Base-by-base conservation (phyloP, 2,113 vertebrate species). In the Platycercus adscitus region DNA sequence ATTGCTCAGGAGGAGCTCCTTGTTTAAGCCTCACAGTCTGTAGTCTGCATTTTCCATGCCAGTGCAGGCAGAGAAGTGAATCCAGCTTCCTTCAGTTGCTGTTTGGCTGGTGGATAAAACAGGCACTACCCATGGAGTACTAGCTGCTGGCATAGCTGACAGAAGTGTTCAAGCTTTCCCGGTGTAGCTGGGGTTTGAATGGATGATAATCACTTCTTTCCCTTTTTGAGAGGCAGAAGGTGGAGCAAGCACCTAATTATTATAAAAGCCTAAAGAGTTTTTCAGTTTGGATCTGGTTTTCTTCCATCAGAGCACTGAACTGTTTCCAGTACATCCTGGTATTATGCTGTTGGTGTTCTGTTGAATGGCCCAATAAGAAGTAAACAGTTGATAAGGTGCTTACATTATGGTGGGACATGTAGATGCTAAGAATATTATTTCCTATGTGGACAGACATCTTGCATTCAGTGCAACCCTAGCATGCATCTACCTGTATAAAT, bases 191-290 rank as follows among this genome's bases (percentile, higher is more conserved):
- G 31, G 61, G 65, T 84, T 95, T 47, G 66, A 39, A 33, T 94
- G 89, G 81, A 39, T 95, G 69, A 55, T 93, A 96, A 95, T 95
- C 94, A 66, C 41, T 91, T 82, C 84, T 94, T 81, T 89, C 49
- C 52, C 56, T 86, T 31, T 25, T n/a, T 39, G 63, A 80, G 87
- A 94, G 49, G 81, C 81, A 82, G 91, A 76, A 91, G 52, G 72
- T 92, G 84, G 66, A 89, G 58, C 78, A 80, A 78, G 37, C 79
- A 85, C 81, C 52, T 82, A 82, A 92, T 93, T 89, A 94, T 41
- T 63, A 58, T 60, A 56, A 76, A 92, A 87, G 49, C 46, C 46
- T 65, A 12, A 56, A 39, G 66, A 44, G 28, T 53, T 66, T 46
- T 83, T 88, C 37, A 39, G 56, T 78, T 79, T 58, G 29, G 19